Base-by-base conservation (phyloP, 2,888 invertebrate species). In the Nomada ruficornis region DNA sequence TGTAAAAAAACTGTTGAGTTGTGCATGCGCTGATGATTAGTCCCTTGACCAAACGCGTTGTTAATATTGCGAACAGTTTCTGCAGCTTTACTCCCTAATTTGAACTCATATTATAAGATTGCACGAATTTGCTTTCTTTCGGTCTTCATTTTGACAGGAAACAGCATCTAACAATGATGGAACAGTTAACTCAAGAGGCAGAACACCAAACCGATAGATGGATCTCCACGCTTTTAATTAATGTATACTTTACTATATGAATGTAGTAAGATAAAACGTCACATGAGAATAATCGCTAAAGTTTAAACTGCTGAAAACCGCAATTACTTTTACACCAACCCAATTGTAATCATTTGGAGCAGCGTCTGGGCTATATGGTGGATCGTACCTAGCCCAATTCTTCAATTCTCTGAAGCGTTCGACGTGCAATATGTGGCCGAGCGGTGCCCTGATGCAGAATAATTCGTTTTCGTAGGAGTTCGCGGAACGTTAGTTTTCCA, bases 61-160 rank as follows among this genome's bases (percentile, higher is more conserved):
- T 50, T 70, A 26, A 47, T 50, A 50, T 70, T 57, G 7, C 65
- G 42, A 74, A 44, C 57, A 29, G 74, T 57, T 59, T 44, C 47
- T 52, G 42, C 59, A 11, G n/a, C 57, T 67, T 67, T 74, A 67
- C 23, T 44, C 20, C 57, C 67, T 44, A 42, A 42, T 71, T 47
- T 70, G 42, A 60, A 60, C 42, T 69, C 62, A 55, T 76, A 63
- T 15, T 67, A 74, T 55, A 74, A 59, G 11, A 50, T 50, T 50
- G 50, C 50, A 18, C 50, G 50, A 50, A 50, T 0, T 50, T 13
- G 50, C 29, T 29, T 29, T 7, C 29, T 29, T 29, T 29, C 29
- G 15, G 18, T 18, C 26, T 26, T 26, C 26, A 26, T 26, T 26
- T 26, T 26, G 2, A 26, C 2, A 26, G 26, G 26, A 26, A 26